Conservation (phyloP, 2,113 vertebrate genomes). For the Amphilophus citrinellus region DNA sequence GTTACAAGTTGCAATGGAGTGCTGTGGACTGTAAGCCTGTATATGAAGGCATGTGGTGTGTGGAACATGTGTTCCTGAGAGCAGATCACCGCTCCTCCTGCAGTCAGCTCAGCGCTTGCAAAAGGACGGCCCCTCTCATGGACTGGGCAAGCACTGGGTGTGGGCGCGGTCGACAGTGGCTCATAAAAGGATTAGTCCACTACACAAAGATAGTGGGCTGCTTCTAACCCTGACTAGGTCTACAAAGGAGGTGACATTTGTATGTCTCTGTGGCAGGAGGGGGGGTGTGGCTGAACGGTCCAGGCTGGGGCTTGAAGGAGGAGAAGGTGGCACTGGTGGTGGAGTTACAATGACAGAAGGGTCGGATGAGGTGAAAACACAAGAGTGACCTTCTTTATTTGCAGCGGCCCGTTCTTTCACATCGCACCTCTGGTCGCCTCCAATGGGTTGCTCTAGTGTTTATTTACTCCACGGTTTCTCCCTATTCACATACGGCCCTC, state of each 20-base stretch:
- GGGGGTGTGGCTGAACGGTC: slow-evolving; percentile 66
- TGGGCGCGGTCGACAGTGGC: slow-evolving; percentile 79
- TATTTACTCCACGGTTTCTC: slow-evolving; percentile 81
- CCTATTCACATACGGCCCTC: slow-evolving; percentile 82
- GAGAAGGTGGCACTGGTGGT: slow-evolving; percentile 76
- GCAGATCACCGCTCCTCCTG: slow-evolving; percentile 56
- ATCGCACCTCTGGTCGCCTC: slow-evolving; percentile 78
- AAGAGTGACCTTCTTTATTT: slow-evolving; percentile 81
- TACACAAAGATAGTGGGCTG: slow-evolving; percentile 82
- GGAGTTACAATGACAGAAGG: slow-evolving; percentile 82
- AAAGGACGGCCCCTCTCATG: slow-evolving; percentile 62
- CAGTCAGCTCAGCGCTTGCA: slow-evolving; percentile 43
- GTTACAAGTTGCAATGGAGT: slow-evolving; percentile 55
- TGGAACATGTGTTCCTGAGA: slow-evolving; percentile 60
- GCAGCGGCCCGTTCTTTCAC: slow-evolving; percentile 78
- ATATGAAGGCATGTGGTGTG: slow-evolving; percentile 54
- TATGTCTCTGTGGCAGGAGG: slow-evolving; percentile 83
- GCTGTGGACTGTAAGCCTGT: slow-evolving; percentile 44
- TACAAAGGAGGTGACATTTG: slow-evolving; percentile 88
- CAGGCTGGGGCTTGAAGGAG: slow-evolving; percentile 68
- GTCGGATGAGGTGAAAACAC: slow-evolving; percentile 82
- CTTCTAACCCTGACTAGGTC: slow-evolving; percentile 83
- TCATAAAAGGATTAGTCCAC: slow-evolving; percentile 86
- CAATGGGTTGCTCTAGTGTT: slow-evolving; percentile 83
- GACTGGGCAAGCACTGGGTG: slow-evolving; percentile 50